A percentile compares a stretch with the other conserved stretches of the same genome.
Evolutionary conservation across 2,888 invertebrate species (phyloP).

Genomic region (Philonicus albiceps): DNA sequence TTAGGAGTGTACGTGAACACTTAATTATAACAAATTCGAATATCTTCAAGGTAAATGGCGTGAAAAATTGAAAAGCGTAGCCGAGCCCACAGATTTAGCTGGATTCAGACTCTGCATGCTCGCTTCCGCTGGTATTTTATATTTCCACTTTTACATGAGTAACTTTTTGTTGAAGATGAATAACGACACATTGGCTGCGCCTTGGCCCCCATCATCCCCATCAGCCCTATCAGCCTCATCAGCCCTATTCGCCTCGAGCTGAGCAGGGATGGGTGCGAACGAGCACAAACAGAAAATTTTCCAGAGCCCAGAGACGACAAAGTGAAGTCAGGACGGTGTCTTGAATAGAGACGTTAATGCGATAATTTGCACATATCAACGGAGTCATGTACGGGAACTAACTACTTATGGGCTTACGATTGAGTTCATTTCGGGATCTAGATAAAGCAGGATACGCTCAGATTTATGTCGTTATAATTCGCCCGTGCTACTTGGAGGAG

Average conservation of each 20-base stretch:
- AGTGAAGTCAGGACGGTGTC: background rate
- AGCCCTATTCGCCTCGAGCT: background rate
- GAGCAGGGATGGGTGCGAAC: background rate
- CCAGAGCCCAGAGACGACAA: background rate
- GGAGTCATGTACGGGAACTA: slow-evolving; percentile 41
- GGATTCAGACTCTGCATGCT: slow-evolving; percentile 19
- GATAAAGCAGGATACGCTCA: slow-evolving; percentile 36
- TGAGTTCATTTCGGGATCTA: slow-evolving; percentile 39
- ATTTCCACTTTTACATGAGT: slow-evolving; percentile 32
- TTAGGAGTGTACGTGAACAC: slow-evolving; percentile 34
- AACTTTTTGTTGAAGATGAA: slow-evolving; percentile 39
- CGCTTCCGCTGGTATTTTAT: slow-evolving; percentile 32
- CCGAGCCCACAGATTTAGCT: slow-evolving; percentile 16
- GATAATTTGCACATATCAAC: slow-evolving; percentile 41
- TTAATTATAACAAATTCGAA: slow-evolving; percentile 40
- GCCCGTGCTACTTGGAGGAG: background rate
- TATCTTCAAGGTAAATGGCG: slow-evolving; percentile 37
- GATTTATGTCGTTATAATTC: slow-evolving; percentile 41
- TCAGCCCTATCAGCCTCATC: background rate
- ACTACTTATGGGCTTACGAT: slow-evolving; percentile 42
- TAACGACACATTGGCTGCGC: slow-evolving; percentile 25
- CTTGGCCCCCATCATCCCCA: background rate
- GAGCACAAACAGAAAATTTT: background rate
- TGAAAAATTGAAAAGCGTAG: slow-evolving; percentile 39
- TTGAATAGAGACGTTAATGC: slow-evolving; percentile 39